These are phyloP conservation scores for Alligator sinensis DNA, from an alignment of 2,113 vertebrate genomes.

Conservation along the genomic window DNA sequence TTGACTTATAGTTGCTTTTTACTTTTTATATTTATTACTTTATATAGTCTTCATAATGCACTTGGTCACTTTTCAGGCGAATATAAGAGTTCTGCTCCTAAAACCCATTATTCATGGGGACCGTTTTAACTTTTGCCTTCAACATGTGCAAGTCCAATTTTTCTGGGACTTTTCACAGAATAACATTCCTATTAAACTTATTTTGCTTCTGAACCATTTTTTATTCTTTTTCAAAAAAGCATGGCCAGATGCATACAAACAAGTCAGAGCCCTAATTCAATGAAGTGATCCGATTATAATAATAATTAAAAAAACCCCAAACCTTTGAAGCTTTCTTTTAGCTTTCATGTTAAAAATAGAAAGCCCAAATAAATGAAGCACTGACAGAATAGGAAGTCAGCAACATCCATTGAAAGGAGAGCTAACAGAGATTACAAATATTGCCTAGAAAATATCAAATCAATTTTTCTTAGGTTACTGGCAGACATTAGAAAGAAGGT, in stretches of 20 bases:
- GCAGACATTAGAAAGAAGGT: not conserved
- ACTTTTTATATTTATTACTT: not conserved
- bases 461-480: rapidly evolving
- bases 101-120: not conserved
- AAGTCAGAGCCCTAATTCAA: not conserved
- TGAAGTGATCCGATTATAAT: not conserved
- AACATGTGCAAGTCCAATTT: not conserved
- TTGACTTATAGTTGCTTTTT: not conserved
- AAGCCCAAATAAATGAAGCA: not conserved
- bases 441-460: not conserved
- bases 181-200: not conserved
- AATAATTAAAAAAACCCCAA: not conserved
- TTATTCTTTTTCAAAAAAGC: not conserved
- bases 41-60: not conserved
- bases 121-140: not conserved
- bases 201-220: not conserved
- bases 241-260: not conserved
- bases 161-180: not conserved
- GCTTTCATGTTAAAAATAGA: not conserved
- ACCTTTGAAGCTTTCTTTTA: not conserved
- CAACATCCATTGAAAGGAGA: constrained; percentile 2
- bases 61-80: not conserved
- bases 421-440: not conserved
- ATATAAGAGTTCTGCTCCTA: not conserved
- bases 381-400: not conserved